These are phyloP conservation scores for Spheniscus mendiculus DNA, from an alignment of 2,113 vertebrate species.

Conservation along the genomic window DNA sequence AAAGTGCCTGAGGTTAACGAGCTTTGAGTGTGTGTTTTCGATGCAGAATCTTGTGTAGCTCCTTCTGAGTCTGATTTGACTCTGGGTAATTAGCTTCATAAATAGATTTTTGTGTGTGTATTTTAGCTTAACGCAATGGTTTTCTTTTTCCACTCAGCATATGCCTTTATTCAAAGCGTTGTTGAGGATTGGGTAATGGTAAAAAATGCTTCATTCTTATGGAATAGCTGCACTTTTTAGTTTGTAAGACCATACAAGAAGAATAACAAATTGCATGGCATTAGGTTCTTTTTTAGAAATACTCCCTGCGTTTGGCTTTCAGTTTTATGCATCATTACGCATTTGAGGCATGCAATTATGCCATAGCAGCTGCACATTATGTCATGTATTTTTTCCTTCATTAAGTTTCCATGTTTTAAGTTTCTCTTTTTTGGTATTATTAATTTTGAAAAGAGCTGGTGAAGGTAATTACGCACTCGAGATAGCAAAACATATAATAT, in stretches of 20 bases:
- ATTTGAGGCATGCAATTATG: neutral
- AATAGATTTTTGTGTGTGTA: neutral
- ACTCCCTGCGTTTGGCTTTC: neutral
- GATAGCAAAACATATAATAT: neutral
- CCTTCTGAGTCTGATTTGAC: neutral
- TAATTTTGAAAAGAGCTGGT: neutral
- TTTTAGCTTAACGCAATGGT: neutral
- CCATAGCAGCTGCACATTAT: neutral
- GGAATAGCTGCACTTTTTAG: neutral
- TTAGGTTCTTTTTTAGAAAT: neutral
- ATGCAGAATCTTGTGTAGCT: neutral
- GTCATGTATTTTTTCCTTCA: neutral
- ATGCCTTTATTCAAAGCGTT: neutral
- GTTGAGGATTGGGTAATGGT: neutral
- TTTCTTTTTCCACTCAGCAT: neutral
- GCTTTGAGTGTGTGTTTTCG: neutral
- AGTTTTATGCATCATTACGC: neutral
- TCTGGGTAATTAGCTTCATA: neutral
- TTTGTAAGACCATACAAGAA: neutral
- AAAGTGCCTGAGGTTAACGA: neutral
- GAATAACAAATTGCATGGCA: neutral
- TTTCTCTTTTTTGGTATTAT: neutral
- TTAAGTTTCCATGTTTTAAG: neutral
- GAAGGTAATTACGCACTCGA: neutral
- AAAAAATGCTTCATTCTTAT: neutral